Conservation (phyloP, 2,888 invertebrate species). For the Coleophora flavipennella region DNA sequence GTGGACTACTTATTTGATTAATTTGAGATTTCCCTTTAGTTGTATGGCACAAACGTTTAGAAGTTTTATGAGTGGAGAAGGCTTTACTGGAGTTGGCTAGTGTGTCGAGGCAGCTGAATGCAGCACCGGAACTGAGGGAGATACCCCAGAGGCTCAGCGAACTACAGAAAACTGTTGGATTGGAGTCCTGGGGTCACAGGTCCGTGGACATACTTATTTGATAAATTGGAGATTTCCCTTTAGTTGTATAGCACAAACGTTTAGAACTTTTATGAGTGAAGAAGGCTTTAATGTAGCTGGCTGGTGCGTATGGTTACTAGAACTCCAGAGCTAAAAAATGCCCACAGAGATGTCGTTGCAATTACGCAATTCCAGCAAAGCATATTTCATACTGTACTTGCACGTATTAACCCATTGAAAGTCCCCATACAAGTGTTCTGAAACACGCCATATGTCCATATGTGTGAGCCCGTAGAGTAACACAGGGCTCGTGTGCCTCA, state of each 20-base stretch:
- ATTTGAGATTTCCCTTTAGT: no score
- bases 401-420: no score
- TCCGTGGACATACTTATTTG: conserved; percentile 21
- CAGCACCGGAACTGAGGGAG: conserved; percentile 73
- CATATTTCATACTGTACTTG: no score
- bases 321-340: no score
- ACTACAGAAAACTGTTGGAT: conserved; percentile 68
- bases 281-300: conserved; percentile 60
- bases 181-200: conserved; percentile 75
- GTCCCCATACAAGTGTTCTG: no score
- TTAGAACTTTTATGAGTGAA: conserved; percentile 44
- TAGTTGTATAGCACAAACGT: conserved; percentile 70
- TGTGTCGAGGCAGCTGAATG: conserved; percentile 72
- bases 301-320: no score
- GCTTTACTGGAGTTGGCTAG: conserved; percentile 61
- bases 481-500: no score
- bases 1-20: not conserved
- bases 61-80: conserved; percentile 43
- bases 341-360: no score
- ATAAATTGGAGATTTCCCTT: no score
- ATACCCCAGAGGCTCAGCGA: conserved; percentile 70
- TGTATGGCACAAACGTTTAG: conserved; percentile 67
- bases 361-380: no score
- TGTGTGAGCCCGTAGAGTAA: no score
- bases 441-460: no score